phyloP scores from a whole-genome alignment of 2,797 vertebrate genomes.

The Linurgus olivaceus region DNA sequence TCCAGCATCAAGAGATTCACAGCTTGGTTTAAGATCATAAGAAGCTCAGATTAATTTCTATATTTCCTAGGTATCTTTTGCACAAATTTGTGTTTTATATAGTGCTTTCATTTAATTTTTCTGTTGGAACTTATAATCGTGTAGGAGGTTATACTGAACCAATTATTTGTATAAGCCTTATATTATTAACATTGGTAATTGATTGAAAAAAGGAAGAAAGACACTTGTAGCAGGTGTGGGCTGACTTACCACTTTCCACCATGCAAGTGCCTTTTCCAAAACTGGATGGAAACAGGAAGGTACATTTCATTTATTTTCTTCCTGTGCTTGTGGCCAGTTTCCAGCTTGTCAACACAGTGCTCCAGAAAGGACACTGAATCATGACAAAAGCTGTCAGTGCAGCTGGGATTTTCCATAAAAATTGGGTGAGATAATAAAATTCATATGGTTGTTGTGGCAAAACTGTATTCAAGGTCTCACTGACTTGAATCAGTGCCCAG shows the following conservation, averaged over 20 bases:
- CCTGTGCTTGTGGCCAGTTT: neutral
- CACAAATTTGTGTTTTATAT: neutral
- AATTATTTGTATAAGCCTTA: neutral
- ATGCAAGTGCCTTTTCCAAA: neutral
- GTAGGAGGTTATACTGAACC: neutral
- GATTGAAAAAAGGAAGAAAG: neutral
- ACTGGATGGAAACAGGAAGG: neutral
- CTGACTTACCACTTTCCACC: neutral
- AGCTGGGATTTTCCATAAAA: neutral
- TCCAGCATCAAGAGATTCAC: neutral
- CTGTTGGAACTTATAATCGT: neutral
- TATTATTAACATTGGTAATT: neutral
- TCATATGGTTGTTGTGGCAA: neutral
- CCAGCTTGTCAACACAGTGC: neutral
- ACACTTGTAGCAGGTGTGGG: neutral
- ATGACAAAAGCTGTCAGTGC: neutral
- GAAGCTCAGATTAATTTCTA: neutral
- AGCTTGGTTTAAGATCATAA: neutral
- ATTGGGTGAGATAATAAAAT: neutral
- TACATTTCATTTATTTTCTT: slow-evolving; percentile 13
- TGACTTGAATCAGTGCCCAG: neutral
- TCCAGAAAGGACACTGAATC: slow-evolving; percentile 13
- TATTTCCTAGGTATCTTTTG: neutral
- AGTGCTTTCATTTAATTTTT: neutral
- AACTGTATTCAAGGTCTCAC: neutral